Evolutionary conservation across 2,888 invertebrate genomes (phyloP), one percentile per base, ranked within the genome.

Genomic region (Spatulosminthurus flaviceps): DNA sequence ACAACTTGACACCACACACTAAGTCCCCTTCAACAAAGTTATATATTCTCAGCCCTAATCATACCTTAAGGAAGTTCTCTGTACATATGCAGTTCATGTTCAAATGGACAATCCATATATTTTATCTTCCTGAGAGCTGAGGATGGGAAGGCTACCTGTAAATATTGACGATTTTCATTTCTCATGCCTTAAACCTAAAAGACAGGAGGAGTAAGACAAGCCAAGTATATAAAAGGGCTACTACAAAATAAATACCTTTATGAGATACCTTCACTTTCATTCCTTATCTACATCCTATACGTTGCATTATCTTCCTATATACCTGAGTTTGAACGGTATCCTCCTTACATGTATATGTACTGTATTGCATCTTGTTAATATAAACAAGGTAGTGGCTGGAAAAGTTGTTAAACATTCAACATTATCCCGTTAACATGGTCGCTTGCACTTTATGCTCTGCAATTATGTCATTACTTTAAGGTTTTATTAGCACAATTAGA

Each of bases 401-500:
- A 41, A 41, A 51, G 51, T 51, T 51, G 51, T 51, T 51, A n/a
- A 51, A 51, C 5, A 19, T n/a, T 69, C 24, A 19, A 21, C 21
- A 13, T 9, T 71, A 24, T 71, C 41, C 71, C 71, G 71, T 71
- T 71, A 71, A 71, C 71, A 71, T 42, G 71, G 71, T 41, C 71
- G 22, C 42, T 71, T 41, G 71, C 41, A n/a, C 71, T 42, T 42
- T 69, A 69, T 29, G n/a, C 69, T n/a, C 11, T 69, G 29, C 69
- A 69, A 69, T 69, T 69, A 69, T 69, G 69, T 29, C 69, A 72
- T 73, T 61, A 73, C 74, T 61, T 29, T 26, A 29, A n/a, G 22
- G 34, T 74, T 74, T 74, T 74, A 74, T 74, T 74, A 74, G 74
- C 74, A 74, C 74, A 74, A 74, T 74, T 74, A 72, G 26, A 72